These are phyloP conservation scores for Euglossa dilemma DNA, from an alignment of 1,140 invertebrate genomes.

Conservation along the genomic window DNA sequence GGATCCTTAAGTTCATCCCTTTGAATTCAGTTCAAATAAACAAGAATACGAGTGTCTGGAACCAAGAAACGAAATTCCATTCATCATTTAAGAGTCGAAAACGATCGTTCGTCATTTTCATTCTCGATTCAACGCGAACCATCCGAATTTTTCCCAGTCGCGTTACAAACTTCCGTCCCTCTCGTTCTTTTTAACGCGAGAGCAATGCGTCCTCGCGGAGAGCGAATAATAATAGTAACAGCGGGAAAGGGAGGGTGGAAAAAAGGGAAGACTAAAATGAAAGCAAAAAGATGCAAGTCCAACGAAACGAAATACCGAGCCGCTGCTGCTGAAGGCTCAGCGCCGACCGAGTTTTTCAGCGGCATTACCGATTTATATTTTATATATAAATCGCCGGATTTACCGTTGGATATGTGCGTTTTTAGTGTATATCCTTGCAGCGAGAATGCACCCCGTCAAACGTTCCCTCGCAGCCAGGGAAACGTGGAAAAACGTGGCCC, in stretches of 20 bases:
- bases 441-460: conserved; percentile 46
- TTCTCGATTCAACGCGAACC: background rate
- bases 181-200: too few relatives aligned
- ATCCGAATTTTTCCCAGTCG: background rate
- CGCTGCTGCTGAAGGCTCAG: conserved; percentile 25
- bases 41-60: too few relatives aligned
- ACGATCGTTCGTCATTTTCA: background rate
- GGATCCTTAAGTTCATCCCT: too few relatives aligned
- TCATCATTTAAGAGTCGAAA: too few relatives aligned
- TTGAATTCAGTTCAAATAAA: too few relatives aligned
- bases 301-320: conserved; percentile 40
- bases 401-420: conserved; percentile 30
- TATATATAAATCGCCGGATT: conserved; percentile 34
- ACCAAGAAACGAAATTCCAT: too few relatives aligned
- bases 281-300: conserved; percentile 5
- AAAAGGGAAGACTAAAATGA: background rate
- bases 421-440: conserved; percentile 32
- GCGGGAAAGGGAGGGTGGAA: background rate
- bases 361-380: conserved; percentile 63
- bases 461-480: conserved; percentile 6
- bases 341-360: conserved; percentile 61
- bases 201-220: background rate
- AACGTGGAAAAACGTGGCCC: conserved; percentile 19
- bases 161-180: background rate
- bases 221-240: conserved; percentile 38